These are phyloP conservation scores for Rousettus madagascariensis DNA, from an alignment of 2,797 vertebrate species.

Conservation along the genomic window DNA sequence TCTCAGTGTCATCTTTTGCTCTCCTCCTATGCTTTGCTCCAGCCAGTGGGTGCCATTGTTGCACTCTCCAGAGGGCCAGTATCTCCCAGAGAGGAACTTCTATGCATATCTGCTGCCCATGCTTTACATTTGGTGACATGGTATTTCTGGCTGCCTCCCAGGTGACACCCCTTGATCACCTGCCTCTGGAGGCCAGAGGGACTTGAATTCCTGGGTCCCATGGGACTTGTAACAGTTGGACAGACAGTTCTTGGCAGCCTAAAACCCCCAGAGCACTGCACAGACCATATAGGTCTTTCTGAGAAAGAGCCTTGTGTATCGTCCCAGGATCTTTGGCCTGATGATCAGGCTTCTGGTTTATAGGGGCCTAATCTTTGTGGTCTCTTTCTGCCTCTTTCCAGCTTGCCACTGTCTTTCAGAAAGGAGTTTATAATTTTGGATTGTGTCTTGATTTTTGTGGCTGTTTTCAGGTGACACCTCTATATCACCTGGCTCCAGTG, in stretches of 20 bases:
- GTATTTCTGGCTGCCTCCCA: not conserved
- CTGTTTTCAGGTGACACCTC: not conserved
- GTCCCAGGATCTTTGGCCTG: not conserved
- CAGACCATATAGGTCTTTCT: not conserved
- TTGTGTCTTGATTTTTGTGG: not conserved
- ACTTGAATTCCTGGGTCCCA: not conserved
- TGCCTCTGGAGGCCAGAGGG: not conserved
- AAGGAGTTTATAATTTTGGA: not conserved
- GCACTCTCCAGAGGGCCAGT: not conserved
- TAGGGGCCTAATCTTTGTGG: not conserved
- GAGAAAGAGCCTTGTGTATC: not conserved
- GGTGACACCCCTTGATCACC: too few relatives aligned
- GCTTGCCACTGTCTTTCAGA: not conserved
- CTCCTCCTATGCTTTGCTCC: not conserved
- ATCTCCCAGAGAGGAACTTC: not conserved
- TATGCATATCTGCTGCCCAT: fast-evolving
- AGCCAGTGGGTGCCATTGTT: too few relatives aligned
- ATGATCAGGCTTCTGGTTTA: not conserved
- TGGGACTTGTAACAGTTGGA: not conserved
- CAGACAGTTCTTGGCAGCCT: not conserved
- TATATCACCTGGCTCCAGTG: not conserved
- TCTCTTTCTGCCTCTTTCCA: not conserved
- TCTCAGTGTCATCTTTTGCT: not conserved
- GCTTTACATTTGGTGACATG: not conserved
- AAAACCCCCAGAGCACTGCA: not conserved